A percentile compares a stretch with the other conserved stretches of the same genome.
Conservation (phyloP, 1,140 invertebrate species). For the Tyrophagus putrescentiae region DNA sequence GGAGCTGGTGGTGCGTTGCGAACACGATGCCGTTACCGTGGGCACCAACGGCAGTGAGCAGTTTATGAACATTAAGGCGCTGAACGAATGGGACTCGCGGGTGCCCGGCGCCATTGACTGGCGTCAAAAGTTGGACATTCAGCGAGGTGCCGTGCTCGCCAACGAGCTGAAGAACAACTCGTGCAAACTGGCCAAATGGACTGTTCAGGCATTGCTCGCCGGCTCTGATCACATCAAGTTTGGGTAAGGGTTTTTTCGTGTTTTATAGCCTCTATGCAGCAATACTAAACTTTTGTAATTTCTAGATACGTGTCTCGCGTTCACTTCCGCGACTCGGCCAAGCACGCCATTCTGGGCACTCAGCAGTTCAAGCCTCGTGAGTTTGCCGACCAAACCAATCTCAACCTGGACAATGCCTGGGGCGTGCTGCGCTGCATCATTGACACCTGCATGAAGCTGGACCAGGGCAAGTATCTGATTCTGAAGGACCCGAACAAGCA, state of each 20-base stretch:
- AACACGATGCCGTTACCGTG: slow-evolving; percentile 86
- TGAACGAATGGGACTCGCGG: slow-evolving; percentile 98
- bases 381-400: slow-evolving; percentile 94
- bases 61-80: slow-evolving; percentile 87
- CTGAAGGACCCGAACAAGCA: slow-evolving; percentile 99
- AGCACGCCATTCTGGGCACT: slow-evolving; percentile 92
- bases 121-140: slow-evolving; percentile 90
- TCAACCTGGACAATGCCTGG: slow-evolving; percentile 99
- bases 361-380: slow-evolving; percentile 97
- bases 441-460: slow-evolving; percentile 93
- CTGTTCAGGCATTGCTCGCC: slow-evolving; percentile 83
- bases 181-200: slow-evolving; percentile 98
- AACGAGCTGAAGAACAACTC: slow-evolving; percentile 97
- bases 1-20: slow-evolving; percentile 77
- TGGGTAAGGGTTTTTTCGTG: slow-evolving; percentile 42
- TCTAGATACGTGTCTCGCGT: slow-evolving; percentile 77
- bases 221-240: slow-evolving; percentile 97
- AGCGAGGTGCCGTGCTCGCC: slow-evolving; percentile 90
- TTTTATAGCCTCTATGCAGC: slow-evolving; percentile 11
- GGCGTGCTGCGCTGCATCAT: slow-evolving; percentile 95
- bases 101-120: slow-evolving; percentile 87
- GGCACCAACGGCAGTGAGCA: slow-evolving; percentile 78
- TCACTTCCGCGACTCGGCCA: slow-evolving; percentile 79
- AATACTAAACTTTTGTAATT: slow-evolving; percentile 20
- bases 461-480: slow-evolving; percentile 89